Percentiles rank a stretch among this genome's conserved stretches.
These are phyloP conservation scores for Tanytarsus gracilentus DNA, from an alignment of 2,888 invertebrate genomes.

Conservation along the genomic window DNA sequence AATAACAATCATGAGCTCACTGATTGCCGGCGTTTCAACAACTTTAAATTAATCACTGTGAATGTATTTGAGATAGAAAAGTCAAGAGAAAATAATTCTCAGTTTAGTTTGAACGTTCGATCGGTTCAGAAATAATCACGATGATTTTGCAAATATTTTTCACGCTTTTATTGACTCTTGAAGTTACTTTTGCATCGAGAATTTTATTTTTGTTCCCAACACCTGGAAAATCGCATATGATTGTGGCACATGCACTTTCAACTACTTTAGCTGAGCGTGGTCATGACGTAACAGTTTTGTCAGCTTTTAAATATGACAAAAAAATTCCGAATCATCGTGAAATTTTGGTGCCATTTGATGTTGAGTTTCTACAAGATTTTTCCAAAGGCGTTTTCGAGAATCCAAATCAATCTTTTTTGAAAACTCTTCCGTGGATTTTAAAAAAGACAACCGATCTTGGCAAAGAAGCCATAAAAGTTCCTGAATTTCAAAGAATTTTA, in stretches of 20 bases:
- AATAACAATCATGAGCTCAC: too few relatives aligned
- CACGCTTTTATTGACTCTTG: too few relatives aligned
- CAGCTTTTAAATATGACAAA: neutral
- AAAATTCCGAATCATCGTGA: conserved; percentile 8
- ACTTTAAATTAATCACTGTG: too few relatives aligned
- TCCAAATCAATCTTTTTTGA: neutral
- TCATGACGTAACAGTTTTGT: conserved; percentile 36
- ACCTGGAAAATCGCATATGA: conserved; percentile 39
- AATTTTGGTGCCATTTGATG: neutral
- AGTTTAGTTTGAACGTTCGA: too few relatives aligned
- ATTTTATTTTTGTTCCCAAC: conserved; percentile 40
- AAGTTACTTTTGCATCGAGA: conserved; percentile 35
- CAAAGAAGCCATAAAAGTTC: neutral
- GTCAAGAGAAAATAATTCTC: too few relatives aligned
- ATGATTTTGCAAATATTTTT: too few relatives aligned
- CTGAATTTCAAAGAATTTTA: neutral
- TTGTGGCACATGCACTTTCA: conserved; percentile 38
- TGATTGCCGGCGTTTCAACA: too few relatives aligned
- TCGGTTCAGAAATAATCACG: too few relatives aligned
- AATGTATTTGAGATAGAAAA: too few relatives aligned
- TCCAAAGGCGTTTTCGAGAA: neutral
- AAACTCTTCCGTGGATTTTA: neutral
- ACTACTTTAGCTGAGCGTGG: conserved; percentile 37
- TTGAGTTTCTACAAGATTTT: neutral
- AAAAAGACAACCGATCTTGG: neutral